Evolutionary conservation across 2,797 vertebrate genomes (phyloP).

Genomic region (Danio aesculapii): DNA sequence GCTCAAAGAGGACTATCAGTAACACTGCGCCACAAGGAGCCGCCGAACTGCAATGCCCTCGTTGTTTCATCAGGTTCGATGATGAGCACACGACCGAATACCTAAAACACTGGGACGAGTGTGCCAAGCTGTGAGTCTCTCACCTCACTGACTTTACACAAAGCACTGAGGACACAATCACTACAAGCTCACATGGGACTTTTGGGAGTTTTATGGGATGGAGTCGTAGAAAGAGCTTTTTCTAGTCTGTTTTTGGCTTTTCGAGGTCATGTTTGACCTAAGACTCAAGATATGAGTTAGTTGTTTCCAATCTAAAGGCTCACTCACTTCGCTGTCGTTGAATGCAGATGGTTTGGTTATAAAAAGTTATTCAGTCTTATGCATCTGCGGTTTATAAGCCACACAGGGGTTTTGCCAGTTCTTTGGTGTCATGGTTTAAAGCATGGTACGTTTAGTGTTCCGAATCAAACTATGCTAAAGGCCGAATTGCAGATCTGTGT

Average conservation of each 20-base stretch:
- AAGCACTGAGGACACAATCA: slow-evolving; percentile 67
- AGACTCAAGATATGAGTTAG: neutral
- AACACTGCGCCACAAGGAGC: slow-evolving; percentile 66
- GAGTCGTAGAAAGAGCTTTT: slow-evolving; percentile 9
- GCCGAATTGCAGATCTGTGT: slow-evolving; percentile 3
- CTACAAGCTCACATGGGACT: slow-evolving; percentile 65
- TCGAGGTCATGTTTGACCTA: neutral
- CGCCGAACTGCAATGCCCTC: slow-evolving; percentile 89
- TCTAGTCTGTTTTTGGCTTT: neutral
- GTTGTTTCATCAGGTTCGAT: slow-evolving; percentile 81
- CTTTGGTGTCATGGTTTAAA: slow-evolving; percentile 13
- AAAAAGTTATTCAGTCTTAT: slow-evolving; percentile 3
- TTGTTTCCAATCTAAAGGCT: slow-evolving; percentile 33
- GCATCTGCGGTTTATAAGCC: slow-evolving; percentile 15
- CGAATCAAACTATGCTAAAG: slow-evolving; percentile 3
- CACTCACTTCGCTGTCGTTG: neutral
- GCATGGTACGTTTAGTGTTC: neutral
- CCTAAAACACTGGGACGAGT: slow-evolving; percentile 88
- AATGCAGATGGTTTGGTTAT: slow-evolving; percentile 7
- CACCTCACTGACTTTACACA: slow-evolving; percentile 30
- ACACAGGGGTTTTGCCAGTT: neutral
- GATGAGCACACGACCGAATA: slow-evolving; percentile 84
- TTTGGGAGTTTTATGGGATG: slow-evolving; percentile 30
- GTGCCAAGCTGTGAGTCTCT: slow-evolving; percentile 76
- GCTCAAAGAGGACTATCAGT: slow-evolving; percentile 50